Evolutionary conservation across 2,113 vertebrate genomes (phyloP), one percentile per base, ranked within the genome.

Genomic region (Empidonax traillii): DNA sequence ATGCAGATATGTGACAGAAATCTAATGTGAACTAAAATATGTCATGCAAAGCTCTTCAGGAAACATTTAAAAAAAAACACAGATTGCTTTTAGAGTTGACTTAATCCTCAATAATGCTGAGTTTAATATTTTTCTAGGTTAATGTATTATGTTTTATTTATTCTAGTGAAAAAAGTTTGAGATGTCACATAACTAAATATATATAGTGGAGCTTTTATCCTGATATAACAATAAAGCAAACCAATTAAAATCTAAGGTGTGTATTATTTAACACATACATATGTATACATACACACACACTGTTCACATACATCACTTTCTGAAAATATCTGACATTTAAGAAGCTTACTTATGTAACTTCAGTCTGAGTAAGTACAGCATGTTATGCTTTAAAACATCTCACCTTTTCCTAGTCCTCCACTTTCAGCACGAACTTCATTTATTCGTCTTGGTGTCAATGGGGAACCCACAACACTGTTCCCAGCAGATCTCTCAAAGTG

Each of bases 401-500:
- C 91, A 98, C 98, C 97, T 96, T 97, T 98, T 81, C 96, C 98
- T 8, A 97, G 73, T 22, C 94, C 96, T 96, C 96, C 97, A 8
- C 65, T 43, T 78, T 98, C 98, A 74, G 98, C 69, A 41, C 97
- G 98, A 55, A 98, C 97, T 62, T 99, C 98, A 0, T 93, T 97
- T n/a, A 98, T 90, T 53, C 98, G 97, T 65, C 97, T 94, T 21
- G 98, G 97, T 11, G 98, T 98, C 92, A 97, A 7, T 5, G 97
- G 97, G 37, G 96, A 98, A 25, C 95, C 88, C 24, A 95, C 65
- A 47, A 86, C 49, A 47, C 97, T 98, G 89, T 73, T 91, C 20
- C 91, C 97, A 58, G 97, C 94, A 41, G 97, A 96, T 44, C 97
- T 98, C 90, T 99, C 99, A 82, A 99, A 98, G 46, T 98, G 98